Percentiles rank a stretch among this genome's conserved stretches.
These are phyloP conservation scores for Resseliella maxima DNA, from an alignment of 2,888 invertebrate genomes.

Conservation along the genomic window DNA sequence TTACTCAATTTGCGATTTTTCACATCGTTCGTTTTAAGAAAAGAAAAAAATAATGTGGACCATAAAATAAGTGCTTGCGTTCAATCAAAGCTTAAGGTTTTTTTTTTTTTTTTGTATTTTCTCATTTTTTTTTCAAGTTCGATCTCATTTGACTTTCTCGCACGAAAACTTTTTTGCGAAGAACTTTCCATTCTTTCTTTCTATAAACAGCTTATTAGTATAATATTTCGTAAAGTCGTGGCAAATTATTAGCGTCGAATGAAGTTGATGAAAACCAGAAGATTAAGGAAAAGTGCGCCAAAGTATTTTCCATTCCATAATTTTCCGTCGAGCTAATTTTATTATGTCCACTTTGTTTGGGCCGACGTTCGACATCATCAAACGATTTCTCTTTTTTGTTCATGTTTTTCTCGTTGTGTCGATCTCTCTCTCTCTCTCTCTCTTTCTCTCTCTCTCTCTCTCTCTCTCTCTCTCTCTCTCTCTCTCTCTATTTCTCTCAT, in stretches of 20 bases:
- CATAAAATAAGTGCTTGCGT: not conserved
- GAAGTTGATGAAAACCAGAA: not conserved
- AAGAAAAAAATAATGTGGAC: no score
- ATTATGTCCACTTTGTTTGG: conserved; percentile 26
- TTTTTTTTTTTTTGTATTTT: not conserved
- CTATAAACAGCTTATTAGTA: not conserved
- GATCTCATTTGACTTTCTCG: not conserved
- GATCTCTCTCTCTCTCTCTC: not conserved
- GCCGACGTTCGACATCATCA: not conserved
- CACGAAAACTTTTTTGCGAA: no score
- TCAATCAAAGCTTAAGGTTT: not conserved
- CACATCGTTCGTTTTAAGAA: no score
- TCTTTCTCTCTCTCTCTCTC: not conserved
- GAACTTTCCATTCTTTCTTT: not conserved
- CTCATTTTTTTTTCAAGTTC: not conserved
- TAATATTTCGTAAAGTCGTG: not conserved
- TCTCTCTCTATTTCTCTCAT: no score
- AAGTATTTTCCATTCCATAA: not conserved
- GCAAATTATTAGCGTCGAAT: conserved; percentile 19
- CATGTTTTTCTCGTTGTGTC: not conserved
- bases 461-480: not conserved
- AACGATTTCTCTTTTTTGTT: not conserved
- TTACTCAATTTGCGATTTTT: no score
- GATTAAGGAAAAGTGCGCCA: not conserved
- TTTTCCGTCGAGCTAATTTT: not conserved